Conservation (phyloP, 2,113 vertebrate species). For the Barbus barbus region DNA sequence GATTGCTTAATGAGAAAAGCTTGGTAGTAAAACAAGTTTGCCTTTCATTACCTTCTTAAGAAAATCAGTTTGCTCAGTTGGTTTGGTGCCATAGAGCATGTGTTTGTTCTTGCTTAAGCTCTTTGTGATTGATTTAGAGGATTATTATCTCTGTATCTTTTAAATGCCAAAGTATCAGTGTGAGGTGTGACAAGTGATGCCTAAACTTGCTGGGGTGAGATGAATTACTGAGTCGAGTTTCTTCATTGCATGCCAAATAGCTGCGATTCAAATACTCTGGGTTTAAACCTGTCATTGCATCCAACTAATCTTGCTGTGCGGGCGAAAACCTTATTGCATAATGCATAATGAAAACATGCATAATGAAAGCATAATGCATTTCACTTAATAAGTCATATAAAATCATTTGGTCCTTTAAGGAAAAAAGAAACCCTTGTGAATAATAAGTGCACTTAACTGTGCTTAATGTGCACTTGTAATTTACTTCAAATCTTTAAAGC, state of each 20-base stretch:
- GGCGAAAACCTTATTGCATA: neutral
- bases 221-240: neutral
- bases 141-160: neutral
- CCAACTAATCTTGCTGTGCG: neutral
- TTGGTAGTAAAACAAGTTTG: too few relatives aligned
- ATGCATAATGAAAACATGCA: too few relatives aligned
- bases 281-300: slow-evolving; percentile 23
- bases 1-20: neutral
- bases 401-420: neutral
- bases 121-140: neutral
- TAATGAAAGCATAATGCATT: neutral
- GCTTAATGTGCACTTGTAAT: too few relatives aligned
- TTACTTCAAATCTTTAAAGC: too few relatives aligned
- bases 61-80: neutral
- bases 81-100: neutral
- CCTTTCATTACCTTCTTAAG: neutral
- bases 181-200: slow-evolving; percentile 27
- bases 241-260: neutral
- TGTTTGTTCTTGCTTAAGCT: neutral
- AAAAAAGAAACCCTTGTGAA: neutral
- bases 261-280: neutral
- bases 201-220: slow-evolving; percentile 11
- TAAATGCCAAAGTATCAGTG: neutral
- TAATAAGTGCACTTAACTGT: too few relatives aligned
- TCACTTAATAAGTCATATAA: neutral